phyloP scores from a whole-genome alignment of 2,888 invertebrate genomes.

The Matsumyia berberina region DNA sequence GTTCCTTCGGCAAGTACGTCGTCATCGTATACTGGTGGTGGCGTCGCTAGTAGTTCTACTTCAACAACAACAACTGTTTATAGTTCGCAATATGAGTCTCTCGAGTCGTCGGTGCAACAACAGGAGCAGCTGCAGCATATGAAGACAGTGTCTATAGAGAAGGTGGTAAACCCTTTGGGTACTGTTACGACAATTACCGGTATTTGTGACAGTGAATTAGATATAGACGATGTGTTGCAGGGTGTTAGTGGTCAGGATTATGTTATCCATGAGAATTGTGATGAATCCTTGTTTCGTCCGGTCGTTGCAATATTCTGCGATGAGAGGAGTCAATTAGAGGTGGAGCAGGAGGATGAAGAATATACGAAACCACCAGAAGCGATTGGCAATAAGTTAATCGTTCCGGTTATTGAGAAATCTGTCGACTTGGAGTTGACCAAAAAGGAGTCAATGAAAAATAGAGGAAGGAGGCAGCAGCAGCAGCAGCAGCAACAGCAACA shows the following conservation, averaged over 20 bases:
- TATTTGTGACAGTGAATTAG: conserved; percentile 80
- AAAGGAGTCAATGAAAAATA: conserved; percentile 78
- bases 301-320: conserved; percentile 85
- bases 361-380: conserved; percentile 80
- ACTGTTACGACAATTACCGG: conserved; percentile 86
- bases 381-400: conserved; percentile 82
- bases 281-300: conserved; percentile 89
- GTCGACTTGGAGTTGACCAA: conserved; percentile 81
- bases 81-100: conserved; percentile 75
- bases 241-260: conserved; percentile 81
- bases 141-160: conserved; percentile 80
- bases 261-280: conserved; percentile 86
- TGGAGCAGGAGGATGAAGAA: conserved; percentile 77
- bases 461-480: conserved; percentile 47
- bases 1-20: conserved; percentile 59
- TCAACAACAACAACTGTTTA: conserved; percentile 11
- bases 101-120: conserved; percentile 66
- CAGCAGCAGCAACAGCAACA: conserved; percentile 37
- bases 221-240: conserved; percentile 81
- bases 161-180: conserved; percentile 91
- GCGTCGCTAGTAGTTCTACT: conserved; percentile 31
- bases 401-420: conserved; percentile 84
- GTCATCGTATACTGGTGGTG: conserved; percentile 59
- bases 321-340: conserved; percentile 80
- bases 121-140: conserved; percentile 51